Evolutionary conservation across 1,140 invertebrate species (phyloP), one percentile per base, ranked within the genome.

Genomic region (Hermatobates lingyangjiaoensis): DNA sequence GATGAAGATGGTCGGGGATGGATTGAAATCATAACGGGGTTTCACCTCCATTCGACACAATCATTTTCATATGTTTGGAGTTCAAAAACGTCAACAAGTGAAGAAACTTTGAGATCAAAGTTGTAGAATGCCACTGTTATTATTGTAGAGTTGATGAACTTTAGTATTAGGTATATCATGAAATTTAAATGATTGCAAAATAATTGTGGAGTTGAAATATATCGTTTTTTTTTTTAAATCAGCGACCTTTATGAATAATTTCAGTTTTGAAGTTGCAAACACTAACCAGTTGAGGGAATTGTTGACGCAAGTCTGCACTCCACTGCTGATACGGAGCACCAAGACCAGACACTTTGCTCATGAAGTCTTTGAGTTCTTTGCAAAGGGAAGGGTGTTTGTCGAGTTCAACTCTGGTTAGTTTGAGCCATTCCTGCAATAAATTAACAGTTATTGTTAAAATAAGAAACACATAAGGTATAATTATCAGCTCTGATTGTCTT

Each of bases 271-370:
- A 48, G 15, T 28, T 21, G 26, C 7, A 48, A 50, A 24, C 21
- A 61, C 65, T 65, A 52, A 70, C 69, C 51, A 68, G 55, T 15
- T 61, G 61, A 42, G 66, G 63, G 55, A 67, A 70, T 50, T 69
- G 61, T 28, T 63, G 62, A 18, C 63, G 26, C 12, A 73, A 63
- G 44, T 71, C 68, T 23, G 65, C 60, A 38, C 65, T 63, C 68
- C 69, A 71, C 50, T 69, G 67, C 26, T 68, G 63, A 59, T 72
- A 72, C 1, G 68, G 64, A 5, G 67, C 62, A 15, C 71, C 71
- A 21, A 70, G 65, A n/a, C 64, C 58, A 5, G 63, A 64, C 5
- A 68, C 64, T 52, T 68, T 64, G 10, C 58, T 59, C 45, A 72
- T 59, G 54, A 72, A 70, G 40, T 73, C 71, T 28, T 66, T 61